These are phyloP conservation scores for Lasiommata megera DNA, from an alignment of 2,888 invertebrate genomes.

Conservation along the genomic window DNA sequence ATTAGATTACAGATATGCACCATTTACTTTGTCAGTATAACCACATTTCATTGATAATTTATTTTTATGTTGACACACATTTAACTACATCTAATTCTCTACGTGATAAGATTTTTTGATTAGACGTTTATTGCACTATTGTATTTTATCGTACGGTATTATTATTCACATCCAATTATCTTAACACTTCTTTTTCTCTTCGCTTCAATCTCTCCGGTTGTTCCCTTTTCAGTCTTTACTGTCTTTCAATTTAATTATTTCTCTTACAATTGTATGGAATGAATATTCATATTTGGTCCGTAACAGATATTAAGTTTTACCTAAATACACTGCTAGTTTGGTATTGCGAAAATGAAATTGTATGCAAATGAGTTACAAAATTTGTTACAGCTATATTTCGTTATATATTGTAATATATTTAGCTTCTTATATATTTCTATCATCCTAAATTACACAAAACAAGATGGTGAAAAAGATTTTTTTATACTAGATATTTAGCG, in stretches of 20 bases:
- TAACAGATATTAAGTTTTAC: conserved; percentile 19
- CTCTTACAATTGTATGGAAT: conserved; percentile 20
- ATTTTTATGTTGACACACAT: background rate
- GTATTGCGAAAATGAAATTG: conserved; percentile 3
- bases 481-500: too few relatives aligned
- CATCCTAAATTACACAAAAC: too few relatives aligned
- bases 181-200: conserved; percentile 18
- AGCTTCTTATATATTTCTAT: too few relatives aligned
- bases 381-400: too few relatives aligned
- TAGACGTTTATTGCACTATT: background rate
- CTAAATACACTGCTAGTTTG: conserved; percentile 17
- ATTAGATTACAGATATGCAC: background rate
- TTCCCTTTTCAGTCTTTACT: conserved; percentile 42
- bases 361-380: background rate
- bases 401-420: too few relatives aligned
- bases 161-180: conserved; percentile 2
- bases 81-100: background rate
- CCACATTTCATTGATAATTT: background rate
- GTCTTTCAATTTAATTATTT: conserved; percentile 22
- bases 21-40: background rate
- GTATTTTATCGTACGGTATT: background rate
- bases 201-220: conserved; percentile 30
- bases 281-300: conserved; percentile 43
- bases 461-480: too few relatives aligned
- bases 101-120: background rate